Conservation (phyloP, 1,140 invertebrate species). For the Drosophila albomicans region DNA sequence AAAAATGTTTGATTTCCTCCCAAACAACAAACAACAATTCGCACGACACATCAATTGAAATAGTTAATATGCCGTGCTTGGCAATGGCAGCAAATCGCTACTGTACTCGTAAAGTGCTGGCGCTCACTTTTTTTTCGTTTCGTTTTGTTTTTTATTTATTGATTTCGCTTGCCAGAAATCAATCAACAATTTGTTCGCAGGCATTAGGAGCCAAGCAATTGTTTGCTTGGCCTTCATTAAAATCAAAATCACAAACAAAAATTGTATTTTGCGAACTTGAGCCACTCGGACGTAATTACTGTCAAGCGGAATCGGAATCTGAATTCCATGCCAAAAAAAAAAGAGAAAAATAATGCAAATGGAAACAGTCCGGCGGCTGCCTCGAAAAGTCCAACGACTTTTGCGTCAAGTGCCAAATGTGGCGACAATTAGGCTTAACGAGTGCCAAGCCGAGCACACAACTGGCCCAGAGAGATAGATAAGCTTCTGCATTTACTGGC, state of each 20-base stretch:
- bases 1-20: slow-evolving; percentile 7
- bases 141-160: slow-evolving; percentile 39
- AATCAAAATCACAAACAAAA: slow-evolving; percentile 47
- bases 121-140: slow-evolving; percentile 9
- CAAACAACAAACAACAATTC: not conserved
- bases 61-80: slow-evolving; percentile 30
- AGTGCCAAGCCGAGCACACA: slow-evolving; percentile 15
- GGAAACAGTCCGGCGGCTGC: slow-evolving; percentile 28
- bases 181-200: slow-evolving; percentile 68
- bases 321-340: slow-evolving; percentile 40
- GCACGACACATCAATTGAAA: slow-evolving; percentile 7
- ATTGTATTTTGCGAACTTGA: slow-evolving; percentile 74
- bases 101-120: slow-evolving; percentile 51
- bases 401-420: slow-evolving; percentile 30
- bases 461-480: slow-evolving; percentile 31
- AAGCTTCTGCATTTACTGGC: slow-evolving; percentile 46
- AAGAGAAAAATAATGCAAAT: slow-evolving; percentile 39
- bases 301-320: slow-evolving; percentile 60
- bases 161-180: slow-evolving; percentile 68
- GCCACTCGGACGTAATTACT: slow-evolving; percentile 72
- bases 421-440: slow-evolving; percentile 49
- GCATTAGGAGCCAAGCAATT: slow-evolving; percentile 70
- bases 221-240: slow-evolving; percentile 63
- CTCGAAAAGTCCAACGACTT: slow-evolving; percentile 57
- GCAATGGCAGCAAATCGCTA: slow-evolving; percentile 52